Evolutionary conservation across 2,888 invertebrate species (phyloP).

Genomic region (Heterodera filipjevi): DNA sequence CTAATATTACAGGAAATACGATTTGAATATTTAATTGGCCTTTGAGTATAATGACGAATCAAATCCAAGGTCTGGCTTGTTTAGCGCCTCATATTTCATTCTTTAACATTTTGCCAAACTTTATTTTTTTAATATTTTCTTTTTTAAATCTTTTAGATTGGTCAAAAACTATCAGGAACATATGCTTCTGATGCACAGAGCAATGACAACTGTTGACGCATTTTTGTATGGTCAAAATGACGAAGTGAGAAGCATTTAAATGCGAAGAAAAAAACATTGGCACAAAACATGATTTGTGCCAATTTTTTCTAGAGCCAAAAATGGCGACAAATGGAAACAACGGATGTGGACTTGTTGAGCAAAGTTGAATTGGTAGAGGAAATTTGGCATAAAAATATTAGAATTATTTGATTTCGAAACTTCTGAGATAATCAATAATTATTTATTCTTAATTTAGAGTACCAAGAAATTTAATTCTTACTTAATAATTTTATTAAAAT

Average conservation of each 20-base stretch:
- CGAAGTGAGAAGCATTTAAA: neutral
- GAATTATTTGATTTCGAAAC: neutral
- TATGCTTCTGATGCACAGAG: constrained; percentile 54
- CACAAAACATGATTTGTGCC: too few relatives aligned
- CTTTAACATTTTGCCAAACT: neutral
- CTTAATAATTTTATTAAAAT: too few relatives aligned
- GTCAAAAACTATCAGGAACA: constrained; percentile 52
- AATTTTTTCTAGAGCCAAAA: neutral
- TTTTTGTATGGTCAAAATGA: constrained; percentile 4
- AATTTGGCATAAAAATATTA: neutral
- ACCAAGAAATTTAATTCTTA: too few relatives aligned
- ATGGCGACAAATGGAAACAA: constrained; percentile 51
- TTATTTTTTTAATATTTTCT: neutral
- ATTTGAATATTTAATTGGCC: too few relatives aligned
- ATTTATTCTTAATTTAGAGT: too few relatives aligned
- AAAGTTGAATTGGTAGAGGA: constrained; percentile 48
- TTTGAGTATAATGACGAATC: too few relatives aligned
- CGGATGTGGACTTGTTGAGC: constrained; percentile 55
- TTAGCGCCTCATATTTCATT: neutral
- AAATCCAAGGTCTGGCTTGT: too few relatives aligned
- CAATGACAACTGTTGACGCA: constrained; percentile 25
- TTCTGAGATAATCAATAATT: too few relatives aligned
- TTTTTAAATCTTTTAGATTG: constrained; percentile 29
- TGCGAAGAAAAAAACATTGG: neutral
- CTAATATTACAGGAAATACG: too few relatives aligned